Evolutionary conservation across 2,797 vertebrate species (phyloP).

Genomic region (Sebastes dallii): DNA sequence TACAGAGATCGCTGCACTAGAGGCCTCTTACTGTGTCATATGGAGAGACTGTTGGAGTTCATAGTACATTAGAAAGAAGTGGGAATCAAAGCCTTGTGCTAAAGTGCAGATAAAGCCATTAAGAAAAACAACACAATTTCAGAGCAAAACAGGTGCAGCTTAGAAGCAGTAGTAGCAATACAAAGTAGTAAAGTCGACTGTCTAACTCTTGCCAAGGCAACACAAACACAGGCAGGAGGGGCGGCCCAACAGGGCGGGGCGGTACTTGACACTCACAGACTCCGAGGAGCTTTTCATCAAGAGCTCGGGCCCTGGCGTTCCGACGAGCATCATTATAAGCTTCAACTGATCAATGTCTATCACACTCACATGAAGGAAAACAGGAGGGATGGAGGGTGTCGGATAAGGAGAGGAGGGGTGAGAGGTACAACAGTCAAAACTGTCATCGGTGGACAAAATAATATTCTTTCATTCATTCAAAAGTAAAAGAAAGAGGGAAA

Average conservation of each 20-base stretch:
- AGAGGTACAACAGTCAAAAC: constrained; percentile 12
- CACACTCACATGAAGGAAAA: constrained; percentile 96
- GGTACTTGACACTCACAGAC: constrained; percentile 89
- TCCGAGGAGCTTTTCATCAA: constrained; percentile 98
- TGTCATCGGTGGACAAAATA: not conserved
- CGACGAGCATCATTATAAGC: constrained; percentile 96
- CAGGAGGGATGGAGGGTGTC: constrained; percentile 75
- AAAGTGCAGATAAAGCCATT: constrained; percentile 22
- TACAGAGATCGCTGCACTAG: not conserved
- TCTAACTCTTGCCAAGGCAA: constrained; percentile 17
- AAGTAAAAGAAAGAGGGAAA: not conserved
- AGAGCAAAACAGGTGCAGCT: constrained; percentile 24
- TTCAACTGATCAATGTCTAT: constrained; percentile 99
- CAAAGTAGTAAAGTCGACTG: constrained; percentile 5
- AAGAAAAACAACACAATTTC: constrained; percentile 9
- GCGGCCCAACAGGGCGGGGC: constrained; percentile 34
- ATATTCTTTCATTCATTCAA: constrained; percentile 3
- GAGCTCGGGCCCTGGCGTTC: constrained; percentile 94
- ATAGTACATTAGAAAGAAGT: constrained; percentile 11
- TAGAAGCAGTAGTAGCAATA: constrained; percentile 18
- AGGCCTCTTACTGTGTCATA: not conserved
- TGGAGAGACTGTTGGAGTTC: constrained; percentile 6
- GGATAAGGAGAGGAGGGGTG: constrained; percentile 39
- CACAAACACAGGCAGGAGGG: constrained; percentile 35
- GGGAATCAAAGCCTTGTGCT: constrained; percentile 19